Percentiles rank a stretch among this genome's conserved stretches.
phyloP scores from a whole-genome alignment of 2,797 vertebrate species.

The Spinus pinus region DNA sequence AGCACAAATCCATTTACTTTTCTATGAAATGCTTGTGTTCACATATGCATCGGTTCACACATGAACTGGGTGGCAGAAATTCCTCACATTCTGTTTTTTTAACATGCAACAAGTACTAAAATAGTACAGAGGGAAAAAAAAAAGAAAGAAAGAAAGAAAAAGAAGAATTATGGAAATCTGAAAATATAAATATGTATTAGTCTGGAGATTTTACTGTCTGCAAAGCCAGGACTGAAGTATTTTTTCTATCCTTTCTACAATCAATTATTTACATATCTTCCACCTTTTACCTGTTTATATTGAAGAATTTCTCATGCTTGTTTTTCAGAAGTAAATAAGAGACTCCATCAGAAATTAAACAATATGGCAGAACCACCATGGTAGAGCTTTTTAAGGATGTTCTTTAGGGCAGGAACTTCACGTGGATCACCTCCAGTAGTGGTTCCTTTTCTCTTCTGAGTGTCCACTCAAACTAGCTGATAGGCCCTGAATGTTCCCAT shows the following conservation, averaged over 20 bases:
- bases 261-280: not conserved
- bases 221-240: not conserved
- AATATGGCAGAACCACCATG: rapidly evolving
- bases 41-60: not conserved
- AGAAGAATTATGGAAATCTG: not conserved
- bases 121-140: not conserved
- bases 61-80: not conserved
- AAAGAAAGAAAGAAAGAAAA: too few species aligned
- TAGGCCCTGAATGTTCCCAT: not conserved
- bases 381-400: not conserved
- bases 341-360: not conserved
- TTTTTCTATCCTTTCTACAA: not conserved
- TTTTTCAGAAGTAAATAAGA: not conserved
- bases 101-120: not conserved
- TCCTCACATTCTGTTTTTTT: not conserved
- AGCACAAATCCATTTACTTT: not conserved
- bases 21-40: not conserved
- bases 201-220: not conserved
- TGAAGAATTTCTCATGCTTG: not conserved
- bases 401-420: not conserved
- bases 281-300: not conserved
- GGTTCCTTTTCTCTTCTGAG: not conserved
- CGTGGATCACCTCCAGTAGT: not conserved
- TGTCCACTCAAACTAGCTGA: not conserved
- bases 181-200: not conserved